phyloP scores from a whole-genome alignment of 2,888 invertebrate species.

The Rhogogaster chlorosoma region DNA sequence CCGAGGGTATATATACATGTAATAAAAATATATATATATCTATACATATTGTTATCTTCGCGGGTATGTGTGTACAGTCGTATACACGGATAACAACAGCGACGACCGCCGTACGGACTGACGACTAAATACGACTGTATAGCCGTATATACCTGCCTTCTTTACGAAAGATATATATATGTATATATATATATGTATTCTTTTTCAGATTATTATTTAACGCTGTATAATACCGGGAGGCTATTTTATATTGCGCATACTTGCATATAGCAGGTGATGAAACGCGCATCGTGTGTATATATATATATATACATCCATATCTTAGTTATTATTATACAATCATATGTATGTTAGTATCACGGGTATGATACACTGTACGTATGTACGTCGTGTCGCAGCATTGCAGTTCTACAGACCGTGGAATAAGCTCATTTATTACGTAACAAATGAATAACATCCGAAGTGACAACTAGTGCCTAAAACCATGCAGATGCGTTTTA shows the following conservation, averaged over 20 bases:
- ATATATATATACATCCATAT: conserved; percentile 48
- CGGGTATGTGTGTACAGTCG: conserved; percentile 58
- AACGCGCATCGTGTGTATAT: conserved; percentile 46
- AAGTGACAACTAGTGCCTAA: conserved; percentile 33
- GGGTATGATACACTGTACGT: not conserved
- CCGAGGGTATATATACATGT: conserved; percentile 61
- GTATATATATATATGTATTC: too few species aligned
- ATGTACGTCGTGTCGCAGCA: not conserved
- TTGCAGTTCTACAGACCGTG: not conserved
- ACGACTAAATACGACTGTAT: not conserved
- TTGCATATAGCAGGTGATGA: not conserved
- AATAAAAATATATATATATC: conserved; percentile 58
- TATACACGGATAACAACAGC: not conserved
- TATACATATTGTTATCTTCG: conserved; percentile 64
- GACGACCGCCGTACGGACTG: not conserved
- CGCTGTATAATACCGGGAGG: too few species aligned
- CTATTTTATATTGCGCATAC: not conserved
- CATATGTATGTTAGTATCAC: conserved; percentile 28
- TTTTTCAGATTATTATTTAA: too few species aligned
- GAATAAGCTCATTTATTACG: conserved; percentile 1
- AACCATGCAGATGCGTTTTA: not conserved
- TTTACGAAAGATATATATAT: too few species aligned
- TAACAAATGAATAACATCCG: conserved; percentile 41
- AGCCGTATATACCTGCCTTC: too few species aligned
- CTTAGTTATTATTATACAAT: not conserved